A percentile compares a stretch with the other conserved stretches of the same genome.
Conservation (phyloP, 2,888 invertebrate genomes). For the Buathra laborator region DNA sequence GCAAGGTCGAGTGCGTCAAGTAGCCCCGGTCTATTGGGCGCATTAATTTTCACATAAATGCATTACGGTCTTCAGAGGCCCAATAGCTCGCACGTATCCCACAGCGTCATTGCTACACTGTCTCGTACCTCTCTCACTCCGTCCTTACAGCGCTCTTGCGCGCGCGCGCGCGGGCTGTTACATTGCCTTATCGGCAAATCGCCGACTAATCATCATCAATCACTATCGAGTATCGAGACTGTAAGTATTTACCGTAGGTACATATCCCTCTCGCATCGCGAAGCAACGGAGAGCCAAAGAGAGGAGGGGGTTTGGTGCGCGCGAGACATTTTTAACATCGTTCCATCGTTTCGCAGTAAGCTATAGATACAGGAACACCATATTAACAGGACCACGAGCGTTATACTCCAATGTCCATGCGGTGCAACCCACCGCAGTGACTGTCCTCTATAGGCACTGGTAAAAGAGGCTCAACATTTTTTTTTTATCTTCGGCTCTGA, state of each 20-base stretch:
- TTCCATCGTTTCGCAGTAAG: slow-evolving; percentile 36
- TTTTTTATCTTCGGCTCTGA: slow-evolving; percentile 16
- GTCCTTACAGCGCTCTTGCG: slow-evolving; percentile 51
- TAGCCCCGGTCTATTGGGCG: slow-evolving; percentile 60
- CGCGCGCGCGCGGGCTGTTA: slow-evolving; percentile 77
- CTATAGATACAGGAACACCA: slow-evolving; percentile 14
- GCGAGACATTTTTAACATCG: slow-evolving; percentile 59
- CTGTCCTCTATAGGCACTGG: slow-evolving; percentile 77
- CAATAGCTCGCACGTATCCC: slow-evolving; percentile 64
- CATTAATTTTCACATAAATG: slow-evolving; percentile 72
- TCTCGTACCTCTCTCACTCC: slow-evolving; percentile 42
- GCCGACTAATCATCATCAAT: slow-evolving; percentile 84
- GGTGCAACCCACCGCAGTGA: slow-evolving; percentile 70
- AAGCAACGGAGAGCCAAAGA: background rate
- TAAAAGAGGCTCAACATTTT: slow-evolving; percentile 61
- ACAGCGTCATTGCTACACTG: slow-evolving; percentile 77
- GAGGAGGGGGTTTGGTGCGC: slow-evolving; percentile 31
- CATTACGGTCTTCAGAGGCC: slow-evolving; percentile 62
- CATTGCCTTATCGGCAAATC: slow-evolving; percentile 84
- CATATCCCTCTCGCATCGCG: slow-evolving; percentile 40
- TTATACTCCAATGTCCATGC: slow-evolving; percentile 53
- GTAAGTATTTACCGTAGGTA: slow-evolving; percentile 70
- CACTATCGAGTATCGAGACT: slow-evolving; percentile 80
- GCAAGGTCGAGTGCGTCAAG: slow-evolving; percentile 5
- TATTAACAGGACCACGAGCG: slow-evolving; percentile 30